Base-by-base conservation (phyloP, 2,888 invertebrate species). In the Drosophila falleni region DNA sequence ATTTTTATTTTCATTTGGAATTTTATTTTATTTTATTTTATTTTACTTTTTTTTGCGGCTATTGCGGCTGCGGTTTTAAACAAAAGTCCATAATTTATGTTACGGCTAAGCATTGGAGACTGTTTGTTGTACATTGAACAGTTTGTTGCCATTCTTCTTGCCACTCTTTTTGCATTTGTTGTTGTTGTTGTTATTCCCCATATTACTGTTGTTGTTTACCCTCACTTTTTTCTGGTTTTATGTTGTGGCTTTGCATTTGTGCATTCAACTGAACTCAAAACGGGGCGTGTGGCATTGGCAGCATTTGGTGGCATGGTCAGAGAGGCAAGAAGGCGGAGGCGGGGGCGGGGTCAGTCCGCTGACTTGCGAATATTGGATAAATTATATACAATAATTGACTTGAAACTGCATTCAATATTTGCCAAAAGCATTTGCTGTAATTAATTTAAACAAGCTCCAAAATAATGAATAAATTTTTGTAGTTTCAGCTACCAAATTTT, bases 11-110 rank as follows among this genome's bases (percentile, higher is more conserved):
- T 41, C 59, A 64, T 62, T 71, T 65, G 33, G 26, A 26, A 50
- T 58, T 65, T 64, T 59, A 55, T 63, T 68, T 44, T 60, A 42
- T 51, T 47, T 19, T 19, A 19, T 2, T 19, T 29, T 54, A 46
- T 65, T n/a, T 23, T 23, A 23, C 23, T 23, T 23, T 29, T 54
- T 50, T 65, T 58, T 71, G 58, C 44, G 56, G 53, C 46, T 66
- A 62, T 51, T 64, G 73, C 60, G 68, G 63, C 59, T 81, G 76
- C 41, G 84, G 81, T 72, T 81, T 84, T 74, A 65, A 83, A 87
- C 87, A 84, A 84, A 84, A 84, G 87, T 84, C 81, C 80, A 87
- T 84, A 84, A 84, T 83, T 84, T 87, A 83, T 84, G 81, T 79
- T 86, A 76, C 62, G 81, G 86, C 83, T 79, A 81, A 86, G 70